phyloP scores from a whole-genome alignment of 2,888 invertebrate species.

The Lepeophtheirus nordmannii region DNA sequence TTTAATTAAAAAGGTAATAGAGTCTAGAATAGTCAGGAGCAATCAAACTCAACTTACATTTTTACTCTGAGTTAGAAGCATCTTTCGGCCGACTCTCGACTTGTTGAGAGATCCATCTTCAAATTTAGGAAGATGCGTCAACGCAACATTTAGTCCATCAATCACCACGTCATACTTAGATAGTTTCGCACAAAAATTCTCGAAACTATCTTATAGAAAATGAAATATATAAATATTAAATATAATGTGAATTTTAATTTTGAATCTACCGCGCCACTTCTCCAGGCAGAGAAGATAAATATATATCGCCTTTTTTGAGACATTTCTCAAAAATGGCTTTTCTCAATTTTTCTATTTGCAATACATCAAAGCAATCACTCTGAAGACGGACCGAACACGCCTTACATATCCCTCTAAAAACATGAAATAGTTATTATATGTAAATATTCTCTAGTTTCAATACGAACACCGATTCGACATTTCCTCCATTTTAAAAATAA shows the following conservation, averaged over 20 bases:
- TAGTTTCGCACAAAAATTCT: not conserved
- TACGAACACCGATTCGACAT: not conserved
- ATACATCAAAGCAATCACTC: not conserved
- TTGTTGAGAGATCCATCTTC: not conserved
- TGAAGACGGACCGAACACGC: not conserved
- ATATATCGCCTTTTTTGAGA: not conserved
- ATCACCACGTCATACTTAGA: not conserved
- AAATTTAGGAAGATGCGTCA: not conserved
- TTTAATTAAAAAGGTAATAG: not conserved
- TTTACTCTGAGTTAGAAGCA: not conserved
- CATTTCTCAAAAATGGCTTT: not conserved
- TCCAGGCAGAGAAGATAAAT: constrained; percentile 1
- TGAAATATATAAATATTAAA: not conserved
- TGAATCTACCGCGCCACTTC: not conserved
- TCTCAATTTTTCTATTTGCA: not conserved
- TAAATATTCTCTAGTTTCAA: no score
- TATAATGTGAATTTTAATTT: not conserved
- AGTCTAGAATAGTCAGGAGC: not conserved
- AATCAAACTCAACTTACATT: not conserved
- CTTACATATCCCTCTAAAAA: not conserved
- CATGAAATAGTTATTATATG: no score
- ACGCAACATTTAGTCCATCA: not conserved
- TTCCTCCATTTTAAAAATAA: not conserved
- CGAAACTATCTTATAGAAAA: not conserved
- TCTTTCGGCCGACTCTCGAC: not conserved